Evolutionary conservation across 2,888 invertebrate genomes (phyloP).

Genomic region (Minunthozetes semirufus): DNA sequence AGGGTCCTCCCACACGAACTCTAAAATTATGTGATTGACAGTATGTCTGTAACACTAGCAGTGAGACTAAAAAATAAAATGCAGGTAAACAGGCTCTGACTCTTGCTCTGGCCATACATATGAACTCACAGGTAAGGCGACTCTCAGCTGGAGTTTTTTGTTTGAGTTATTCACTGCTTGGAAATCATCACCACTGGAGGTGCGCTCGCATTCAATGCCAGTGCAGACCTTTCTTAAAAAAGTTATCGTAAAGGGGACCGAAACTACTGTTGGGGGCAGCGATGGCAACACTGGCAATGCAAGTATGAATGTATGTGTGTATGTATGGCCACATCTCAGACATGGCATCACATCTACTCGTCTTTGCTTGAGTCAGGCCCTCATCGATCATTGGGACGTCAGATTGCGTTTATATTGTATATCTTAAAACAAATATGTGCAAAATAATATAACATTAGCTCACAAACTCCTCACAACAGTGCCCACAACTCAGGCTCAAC

Average conservation of each 20-base stretch:
- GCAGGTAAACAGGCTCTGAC: constrained; percentile 27
- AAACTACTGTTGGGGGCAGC: not conserved
- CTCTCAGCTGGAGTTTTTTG: constrained; percentile 22
- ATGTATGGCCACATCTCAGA: not conserved
- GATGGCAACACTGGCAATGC: not conserved
- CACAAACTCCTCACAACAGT: not conserved
- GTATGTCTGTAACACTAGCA: constrained; percentile 9
- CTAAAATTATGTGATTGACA: constrained; percentile 21
- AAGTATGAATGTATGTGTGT: not conserved
- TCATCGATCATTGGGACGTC: constrained; percentile 22
- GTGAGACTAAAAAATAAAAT: constrained; percentile 27
- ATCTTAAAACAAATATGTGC: constrained; percentile 29
- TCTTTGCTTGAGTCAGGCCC: constrained; percentile 9
- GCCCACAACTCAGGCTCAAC: not conserved
- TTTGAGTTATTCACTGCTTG: constrained; percentile 22
- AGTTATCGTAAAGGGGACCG: constrained; percentile 9
- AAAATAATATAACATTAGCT: constrained; percentile 23
- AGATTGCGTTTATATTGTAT: constrained; percentile 30
- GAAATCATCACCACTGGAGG: constrained; percentile 28
- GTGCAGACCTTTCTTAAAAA: not conserved
- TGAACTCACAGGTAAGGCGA: constrained; percentile 16
- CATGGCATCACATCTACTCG: constrained; percentile 3
- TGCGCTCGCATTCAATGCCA: not conserved
- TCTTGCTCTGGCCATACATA: not conserved
- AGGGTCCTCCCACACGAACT: constrained; percentile 29